phyloP scores from a whole-genome alignment of 2,113 vertebrate species.

The Vulpes ferrilata region DNA sequence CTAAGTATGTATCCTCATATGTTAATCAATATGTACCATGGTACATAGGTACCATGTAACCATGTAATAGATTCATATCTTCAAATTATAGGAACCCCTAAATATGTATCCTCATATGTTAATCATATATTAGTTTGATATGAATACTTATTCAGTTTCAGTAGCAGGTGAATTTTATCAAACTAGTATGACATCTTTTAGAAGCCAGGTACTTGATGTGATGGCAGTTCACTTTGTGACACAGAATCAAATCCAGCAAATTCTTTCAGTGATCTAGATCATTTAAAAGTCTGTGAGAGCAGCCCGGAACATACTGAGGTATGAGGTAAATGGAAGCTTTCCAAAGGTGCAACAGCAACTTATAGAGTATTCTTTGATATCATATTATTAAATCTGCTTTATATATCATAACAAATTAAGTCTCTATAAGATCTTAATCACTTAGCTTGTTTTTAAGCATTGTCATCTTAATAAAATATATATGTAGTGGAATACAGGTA shows the following conservation, averaged over 20 bases:
- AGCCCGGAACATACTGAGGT: conserved; percentile 87
- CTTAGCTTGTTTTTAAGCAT: not conserved
- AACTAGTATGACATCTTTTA: conserved; percentile 86
- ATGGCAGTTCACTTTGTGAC: conserved; percentile 89
- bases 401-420: not conserved
- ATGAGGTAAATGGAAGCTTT: conserved; percentile 85
- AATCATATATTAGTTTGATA: not conserved
- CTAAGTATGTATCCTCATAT: not conserved
- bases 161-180: conserved; percentile 64
- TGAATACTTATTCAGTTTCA: not conserved
- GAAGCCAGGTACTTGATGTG: conserved; percentile 90
- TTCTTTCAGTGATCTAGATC: conserved; percentile 85
- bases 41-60: too few relatives aligned
- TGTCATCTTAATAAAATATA: not conserved
- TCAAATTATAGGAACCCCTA: not conserved
- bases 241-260: conserved; percentile 90
- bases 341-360: conserved; percentile 82
- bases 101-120: conserved; percentile 12
- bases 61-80: not conserved
- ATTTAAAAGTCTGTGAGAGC: conserved; percentile 86
- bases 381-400: not conserved
- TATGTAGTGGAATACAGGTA: not conserved
- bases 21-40: not conserved
- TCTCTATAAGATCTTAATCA: not conserved
- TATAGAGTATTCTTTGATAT: conserved; percentile 66